Evolutionary conservation across 2,797 vertebrate species (phyloP), one percentile per base, ranked within the genome.

Genomic region (Ptychobarbus kaznakovi): DNA sequence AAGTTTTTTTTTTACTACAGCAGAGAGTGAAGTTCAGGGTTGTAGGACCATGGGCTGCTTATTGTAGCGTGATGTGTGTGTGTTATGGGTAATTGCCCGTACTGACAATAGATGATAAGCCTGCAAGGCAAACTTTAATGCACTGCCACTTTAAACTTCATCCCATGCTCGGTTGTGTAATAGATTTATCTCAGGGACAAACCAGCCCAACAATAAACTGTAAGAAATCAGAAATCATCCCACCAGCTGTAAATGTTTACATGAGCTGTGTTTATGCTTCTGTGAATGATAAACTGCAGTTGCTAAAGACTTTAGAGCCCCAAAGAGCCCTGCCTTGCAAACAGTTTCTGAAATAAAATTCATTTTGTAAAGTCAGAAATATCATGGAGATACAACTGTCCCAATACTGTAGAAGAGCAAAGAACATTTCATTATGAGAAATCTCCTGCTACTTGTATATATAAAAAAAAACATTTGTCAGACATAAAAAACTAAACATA

Each of bases 1-100:
- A 28, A 25, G 32, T 6, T 82, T 46, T 63, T 61, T 61, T 46
- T 13, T 46, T 40, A 38, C 56, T 35, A 68, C 44, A 38, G 6
- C 65, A 63, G 28, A 87, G 86, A 88, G 65, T 91, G 92, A 94
- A 94, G 93, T 94, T 91, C 91, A 81, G 49, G 38, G 61, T 58
- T 80, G 84, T 56, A 22, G 68, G 42, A 65, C 22, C 49, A 82
- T 40, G 3, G 9, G 44, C n/a, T 72, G 38, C 20, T 68, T 65
- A 38, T 72, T 69, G 70, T 75, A 73, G 79, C 20, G 7, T 91
- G 91, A 89, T 92, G 87, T 89, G 65, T 82, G 12, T 86, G 75
- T 89, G 68, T 91, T 89, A 87, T 87, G 86, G 82, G 87, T 91
- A 90, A 94, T 92, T 86, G 86, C 75, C 90, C 80, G 42, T 69